Evolutionary conservation across 2,113 vertebrate species (phyloP).

Genomic region (Falcunculus frontatus): DNA sequence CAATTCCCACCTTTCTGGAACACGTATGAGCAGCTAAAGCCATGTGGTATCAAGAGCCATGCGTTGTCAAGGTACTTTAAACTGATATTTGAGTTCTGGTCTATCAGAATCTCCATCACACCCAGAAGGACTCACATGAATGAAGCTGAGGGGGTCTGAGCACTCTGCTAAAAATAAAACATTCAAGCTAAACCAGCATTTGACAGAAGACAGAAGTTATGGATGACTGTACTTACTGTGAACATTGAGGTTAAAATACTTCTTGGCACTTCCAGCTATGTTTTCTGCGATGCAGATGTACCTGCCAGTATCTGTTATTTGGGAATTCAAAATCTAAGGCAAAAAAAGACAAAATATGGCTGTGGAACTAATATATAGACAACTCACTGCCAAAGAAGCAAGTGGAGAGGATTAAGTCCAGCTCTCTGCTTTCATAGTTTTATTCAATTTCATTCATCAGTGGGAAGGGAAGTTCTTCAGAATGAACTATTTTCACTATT

Average conservation of each 20-base stretch:
- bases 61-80: neutral
- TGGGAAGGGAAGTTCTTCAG: neutral
- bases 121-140: neutral
- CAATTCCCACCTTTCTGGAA: neutral
- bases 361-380: neutral
- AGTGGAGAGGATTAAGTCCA: neutral
- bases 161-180: neutral
- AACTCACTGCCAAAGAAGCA: neutral
- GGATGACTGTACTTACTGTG: conserved; percentile 78
- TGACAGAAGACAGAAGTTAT: neutral
- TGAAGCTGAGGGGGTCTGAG: neutral
- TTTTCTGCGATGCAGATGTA: conserved; percentile 89
- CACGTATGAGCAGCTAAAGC: fast-evolving
- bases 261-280: conserved; percentile 87
- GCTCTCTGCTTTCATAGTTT: neutral
- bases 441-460: neutral
- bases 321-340: conserved; percentile 81
- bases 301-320: conserved; percentile 86
- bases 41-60: fast-evolving
- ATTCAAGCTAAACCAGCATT: neutral
- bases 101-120: neutral
- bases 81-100: neutral
- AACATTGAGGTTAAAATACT: conserved; percentile 90
- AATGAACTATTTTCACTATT: neutral
- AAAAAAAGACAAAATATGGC: neutral